phyloP scores from a whole-genome alignment of 2,113 vertebrate genomes.

The Sakesphorus luctuosus region DNA sequence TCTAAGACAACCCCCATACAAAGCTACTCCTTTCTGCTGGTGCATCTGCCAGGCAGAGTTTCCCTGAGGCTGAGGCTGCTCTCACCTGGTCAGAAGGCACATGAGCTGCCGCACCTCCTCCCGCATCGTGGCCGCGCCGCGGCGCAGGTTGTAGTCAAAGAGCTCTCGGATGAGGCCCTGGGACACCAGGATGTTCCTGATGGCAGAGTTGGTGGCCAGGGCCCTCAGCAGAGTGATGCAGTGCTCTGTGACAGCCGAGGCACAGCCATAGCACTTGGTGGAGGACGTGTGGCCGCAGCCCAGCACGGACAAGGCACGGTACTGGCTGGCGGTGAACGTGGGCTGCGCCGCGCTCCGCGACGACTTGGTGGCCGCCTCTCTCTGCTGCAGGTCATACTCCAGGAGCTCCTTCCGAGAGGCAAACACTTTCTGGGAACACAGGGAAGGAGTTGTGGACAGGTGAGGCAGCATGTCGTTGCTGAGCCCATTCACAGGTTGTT shows the following conservation, averaged over 20 bases:
- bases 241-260: constrained; percentile 95
- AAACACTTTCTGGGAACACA: constrained; percentile 91
- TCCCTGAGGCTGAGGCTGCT: not conserved
- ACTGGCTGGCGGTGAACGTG: constrained; percentile 95
- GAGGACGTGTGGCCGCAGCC: constrained; percentile 97
- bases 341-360: constrained; percentile 88
- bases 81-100: constrained; percentile 96
- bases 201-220: constrained; percentile 92
- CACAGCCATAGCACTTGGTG: constrained; percentile 96
- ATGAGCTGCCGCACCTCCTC: constrained; percentile 96
- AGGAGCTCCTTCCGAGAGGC: constrained; percentile 97
- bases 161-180: constrained; percentile 97
- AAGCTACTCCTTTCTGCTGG: not conserved
- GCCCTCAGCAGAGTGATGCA: constrained; percentile 95
- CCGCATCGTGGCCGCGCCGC: constrained; percentile 90
- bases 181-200: constrained; percentile 94
- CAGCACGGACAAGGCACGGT: constrained; percentile 91
- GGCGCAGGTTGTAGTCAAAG: constrained; percentile 94
- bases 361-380: constrained; percentile 93
- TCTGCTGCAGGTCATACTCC: constrained; percentile 96
- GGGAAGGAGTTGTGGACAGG: not conserved
- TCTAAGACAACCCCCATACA: rapidly evolving
- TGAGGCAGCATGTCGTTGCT: not conserved
- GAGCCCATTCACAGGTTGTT: not conserved
- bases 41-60: rapidly evolving